Conservation (phyloP, 92 coral and sea anemone genomes). For the Paramuricea clavata region DNA sequence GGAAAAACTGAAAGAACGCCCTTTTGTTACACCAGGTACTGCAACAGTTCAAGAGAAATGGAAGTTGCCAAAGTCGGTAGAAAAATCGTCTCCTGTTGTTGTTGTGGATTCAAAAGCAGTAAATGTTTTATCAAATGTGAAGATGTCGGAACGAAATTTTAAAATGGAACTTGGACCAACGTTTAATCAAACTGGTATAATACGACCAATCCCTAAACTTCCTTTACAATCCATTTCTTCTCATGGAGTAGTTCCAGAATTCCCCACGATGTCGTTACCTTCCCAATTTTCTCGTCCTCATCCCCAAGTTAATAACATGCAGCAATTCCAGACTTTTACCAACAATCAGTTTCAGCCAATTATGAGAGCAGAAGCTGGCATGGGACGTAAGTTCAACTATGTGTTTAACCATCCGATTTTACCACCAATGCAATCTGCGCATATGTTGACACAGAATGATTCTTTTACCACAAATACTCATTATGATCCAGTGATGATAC, state of each 20-base stretch:
- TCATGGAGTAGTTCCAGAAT: conserved; percentile 20
- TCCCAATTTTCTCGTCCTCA: conserved; percentile 21
- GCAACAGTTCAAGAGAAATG: conserved; percentile 88
- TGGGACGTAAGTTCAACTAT: conserved; percentile 30
- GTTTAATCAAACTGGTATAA: neutral
- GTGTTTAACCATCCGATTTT: neutral
- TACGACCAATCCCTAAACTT: conserved; percentile 16
- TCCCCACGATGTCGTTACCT: neutral
- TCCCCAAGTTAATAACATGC: conserved; percentile 30
- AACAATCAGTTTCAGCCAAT: conserved; percentile 37
- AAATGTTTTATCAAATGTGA: conserved; percentile 2
- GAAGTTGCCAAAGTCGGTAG: conserved; percentile 81
- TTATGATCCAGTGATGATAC: conserved; percentile 34
- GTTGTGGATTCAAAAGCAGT: neutral
- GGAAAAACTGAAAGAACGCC: neutral
- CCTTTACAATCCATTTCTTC: neutral
- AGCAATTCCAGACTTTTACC: neutral
- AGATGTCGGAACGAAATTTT: conserved; percentile 1
- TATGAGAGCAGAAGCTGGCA: conserved; percentile 15
- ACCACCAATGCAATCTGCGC: conserved; percentile 2
- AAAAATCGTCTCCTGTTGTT: neutral
- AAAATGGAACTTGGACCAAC: conserved; percentile 26
- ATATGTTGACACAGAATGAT: conserved; percentile 35
- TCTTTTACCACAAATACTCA: conserved; percentile 31
- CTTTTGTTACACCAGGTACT: conserved; percentile 77